Conservation (phyloP, 2,113 vertebrate genomes). For the Centropristis striata region DNA sequence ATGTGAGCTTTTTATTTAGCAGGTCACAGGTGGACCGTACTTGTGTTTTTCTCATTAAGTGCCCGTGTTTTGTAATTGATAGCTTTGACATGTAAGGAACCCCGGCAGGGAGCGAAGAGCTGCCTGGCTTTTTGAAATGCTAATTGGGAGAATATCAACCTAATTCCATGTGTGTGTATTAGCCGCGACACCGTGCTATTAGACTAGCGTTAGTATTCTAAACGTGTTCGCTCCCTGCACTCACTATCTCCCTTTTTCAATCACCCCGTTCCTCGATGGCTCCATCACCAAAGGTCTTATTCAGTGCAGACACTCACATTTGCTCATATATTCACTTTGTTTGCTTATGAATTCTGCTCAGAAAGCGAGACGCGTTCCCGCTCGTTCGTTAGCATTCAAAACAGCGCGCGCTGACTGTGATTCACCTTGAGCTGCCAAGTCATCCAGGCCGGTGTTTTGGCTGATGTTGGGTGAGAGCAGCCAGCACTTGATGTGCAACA, state of each 20-base stretch:
- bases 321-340: slow-evolving; percentile 37
- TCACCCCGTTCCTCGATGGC: slow-evolving; percentile 36
- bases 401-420: slow-evolving; percentile 33
- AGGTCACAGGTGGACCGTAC: slow-evolving; percentile 37
- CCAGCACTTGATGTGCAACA: slow-evolving; percentile 42
- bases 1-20: slow-evolving; percentile 41
- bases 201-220: slow-evolving; percentile 52
- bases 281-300: slow-evolving; percentile 49
- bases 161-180: slow-evolving; percentile 66
- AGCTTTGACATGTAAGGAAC: slow-evolving; percentile 70
- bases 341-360: slow-evolving; percentile 58
- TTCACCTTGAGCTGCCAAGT: slow-evolving; percentile 71
- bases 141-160: slow-evolving; percentile 69
- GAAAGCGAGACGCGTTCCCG: slow-evolving; percentile 18
- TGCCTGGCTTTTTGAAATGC: slow-evolving; percentile 69
- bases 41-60: slow-evolving; percentile 59
- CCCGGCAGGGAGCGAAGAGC: slow-evolving; percentile 45
- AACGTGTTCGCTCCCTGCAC: slow-evolving; percentile 26
- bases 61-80: slow-evolving; percentile 73
- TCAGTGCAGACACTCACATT: slow-evolving; percentile 27
- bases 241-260: slow-evolving; percentile 50
- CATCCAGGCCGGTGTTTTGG: slow-evolving; percentile 40
- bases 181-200: slow-evolving; percentile 54
- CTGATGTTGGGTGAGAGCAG: slow-evolving; percentile 40
- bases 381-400: slow-evolving; percentile 54